These are phyloP conservation scores for Pseudomyrmex flavicornis DNA, from an alignment of 1,140 invertebrate genomes.

Conservation along the genomic window DNA sequence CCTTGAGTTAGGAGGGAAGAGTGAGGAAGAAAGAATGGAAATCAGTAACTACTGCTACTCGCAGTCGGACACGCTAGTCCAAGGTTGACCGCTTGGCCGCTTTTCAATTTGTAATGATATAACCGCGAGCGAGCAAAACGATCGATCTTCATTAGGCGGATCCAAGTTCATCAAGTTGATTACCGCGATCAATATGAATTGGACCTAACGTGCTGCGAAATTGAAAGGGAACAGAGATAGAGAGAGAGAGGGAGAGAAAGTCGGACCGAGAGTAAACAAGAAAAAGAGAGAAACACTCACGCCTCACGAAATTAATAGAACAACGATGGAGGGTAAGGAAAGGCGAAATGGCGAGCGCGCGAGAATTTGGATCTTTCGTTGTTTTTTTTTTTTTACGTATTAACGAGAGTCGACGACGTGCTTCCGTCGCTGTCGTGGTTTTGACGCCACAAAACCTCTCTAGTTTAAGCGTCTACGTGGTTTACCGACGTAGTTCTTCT, in stretches of 20 bases:
- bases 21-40: not conserved
- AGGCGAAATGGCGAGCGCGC: not conserved
- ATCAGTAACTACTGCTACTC: not conserved
- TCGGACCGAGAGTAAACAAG: not conserved
- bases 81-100: conserved; percentile 19
- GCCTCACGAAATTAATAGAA: conserved; percentile 2
- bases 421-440: not conserved
- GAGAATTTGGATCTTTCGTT: not conserved
- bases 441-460: not conserved
- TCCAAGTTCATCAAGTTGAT: conserved; percentile 42
- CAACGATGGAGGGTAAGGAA: not conserved
- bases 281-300: conserved; percentile 22
- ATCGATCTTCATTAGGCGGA: conserved; percentile 40
- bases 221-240: not conserved
- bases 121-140: conserved; percentile 2
- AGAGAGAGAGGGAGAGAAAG: conserved; percentile 10
- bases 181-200: conserved; percentile 31
- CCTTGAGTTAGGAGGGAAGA: not conserved
- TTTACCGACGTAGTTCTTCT: not conserved
- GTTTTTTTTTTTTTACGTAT: not conserved
- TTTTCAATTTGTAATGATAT: conserved; percentile 40
- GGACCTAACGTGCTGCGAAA: not conserved
- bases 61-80: conserved; percentile 23
- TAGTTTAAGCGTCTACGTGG: not conserved
- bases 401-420: not conserved